Evolutionary conservation across 2,888 invertebrate species (phyloP).

Genomic region (Chrysopilus asiliformis): DNA sequence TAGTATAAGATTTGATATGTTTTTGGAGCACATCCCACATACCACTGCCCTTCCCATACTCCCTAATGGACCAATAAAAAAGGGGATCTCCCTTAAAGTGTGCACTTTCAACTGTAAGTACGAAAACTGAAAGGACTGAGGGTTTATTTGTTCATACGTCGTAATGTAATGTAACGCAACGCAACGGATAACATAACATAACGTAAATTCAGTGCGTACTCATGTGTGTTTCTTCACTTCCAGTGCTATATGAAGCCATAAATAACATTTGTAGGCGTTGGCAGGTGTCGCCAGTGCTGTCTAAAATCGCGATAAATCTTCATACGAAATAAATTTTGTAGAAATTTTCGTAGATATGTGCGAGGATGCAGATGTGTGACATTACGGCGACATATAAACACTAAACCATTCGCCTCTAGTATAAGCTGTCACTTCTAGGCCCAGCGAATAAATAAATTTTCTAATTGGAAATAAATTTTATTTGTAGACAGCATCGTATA

Average conservation of each 20-base stretch:
- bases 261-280: constrained; percentile 39
- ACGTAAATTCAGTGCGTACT: neutral
- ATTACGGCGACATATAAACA: constrained; percentile 5
- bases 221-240: neutral
- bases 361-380: constrained; percentile 14
- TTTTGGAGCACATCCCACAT: too few relatives aligned
- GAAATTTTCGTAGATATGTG: constrained; percentile 14
- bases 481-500: constrained; percentile 12
- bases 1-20: too few relatives aligned
- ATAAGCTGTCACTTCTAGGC: constrained; percentile 11
- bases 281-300: constrained; percentile 39
- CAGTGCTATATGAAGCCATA: constrained; percentile 24
- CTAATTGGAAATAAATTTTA: constrained; percentile 16
- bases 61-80: too few relatives aligned
- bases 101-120: too few relatives aligned
- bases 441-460: constrained; percentile 15
- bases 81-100: too few relatives aligned
- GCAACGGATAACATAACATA: neutral
- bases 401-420: neutral
- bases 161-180: too few relatives aligned
- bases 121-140: too few relatives aligned
- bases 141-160: too few relatives aligned
- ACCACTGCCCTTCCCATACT: too few relatives aligned
- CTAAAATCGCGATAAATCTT: constrained; percentile 39
- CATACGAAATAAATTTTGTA: constrained; percentile 23